Percentiles rank a stretch among this genome's conserved stretches.
Conservation (phyloP, 1,140 invertebrate genomes). For the Ptiloglossa arizonensis region DNA sequence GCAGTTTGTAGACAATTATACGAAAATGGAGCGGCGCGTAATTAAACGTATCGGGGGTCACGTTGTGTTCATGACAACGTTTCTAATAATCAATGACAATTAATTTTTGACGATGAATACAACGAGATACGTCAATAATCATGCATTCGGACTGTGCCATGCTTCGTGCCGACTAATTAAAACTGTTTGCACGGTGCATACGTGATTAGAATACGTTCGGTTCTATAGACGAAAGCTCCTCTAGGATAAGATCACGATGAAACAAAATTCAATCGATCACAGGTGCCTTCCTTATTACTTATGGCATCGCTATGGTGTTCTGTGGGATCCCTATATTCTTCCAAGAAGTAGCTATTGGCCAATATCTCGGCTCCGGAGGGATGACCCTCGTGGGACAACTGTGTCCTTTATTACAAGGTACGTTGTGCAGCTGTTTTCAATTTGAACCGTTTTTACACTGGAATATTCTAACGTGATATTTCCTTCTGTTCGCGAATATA, state of each 20-base stretch:
- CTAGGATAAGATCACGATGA: not conserved
- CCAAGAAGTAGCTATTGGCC: constrained; percentile 88
- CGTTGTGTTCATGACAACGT: not conserved
- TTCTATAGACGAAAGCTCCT: too few relatives aligned
- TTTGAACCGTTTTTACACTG: too few relatives aligned
- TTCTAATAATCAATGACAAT: not conserved
- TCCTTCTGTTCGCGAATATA: too few relatives aligned
- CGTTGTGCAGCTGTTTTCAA: constrained; percentile 11
- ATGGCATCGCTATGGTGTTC: constrained; percentile 87
- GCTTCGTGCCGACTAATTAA: not conserved
- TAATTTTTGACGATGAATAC: not conserved
- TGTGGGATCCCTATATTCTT: constrained; percentile 90
- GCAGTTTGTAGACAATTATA: not conserved
- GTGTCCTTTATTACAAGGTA: constrained; percentile 85
- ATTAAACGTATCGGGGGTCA: not conserved
- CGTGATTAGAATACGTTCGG: not conserved
- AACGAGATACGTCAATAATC: not conserved
- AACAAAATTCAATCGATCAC: constrained; percentile 40
- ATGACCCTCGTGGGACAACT: constrained; percentile 85
- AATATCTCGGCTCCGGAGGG: constrained; percentile 85
- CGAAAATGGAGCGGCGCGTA: not conserved
- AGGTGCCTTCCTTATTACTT: constrained; percentile 86
- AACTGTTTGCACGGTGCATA: not conserved
- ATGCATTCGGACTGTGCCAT: not conserved
- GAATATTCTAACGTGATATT: too few relatives aligned